These are phyloP conservation scores for Lordiphosa stackelbergi DNA, from an alignment of 1,140 invertebrate genomes.

Conservation along the genomic window DNA sequence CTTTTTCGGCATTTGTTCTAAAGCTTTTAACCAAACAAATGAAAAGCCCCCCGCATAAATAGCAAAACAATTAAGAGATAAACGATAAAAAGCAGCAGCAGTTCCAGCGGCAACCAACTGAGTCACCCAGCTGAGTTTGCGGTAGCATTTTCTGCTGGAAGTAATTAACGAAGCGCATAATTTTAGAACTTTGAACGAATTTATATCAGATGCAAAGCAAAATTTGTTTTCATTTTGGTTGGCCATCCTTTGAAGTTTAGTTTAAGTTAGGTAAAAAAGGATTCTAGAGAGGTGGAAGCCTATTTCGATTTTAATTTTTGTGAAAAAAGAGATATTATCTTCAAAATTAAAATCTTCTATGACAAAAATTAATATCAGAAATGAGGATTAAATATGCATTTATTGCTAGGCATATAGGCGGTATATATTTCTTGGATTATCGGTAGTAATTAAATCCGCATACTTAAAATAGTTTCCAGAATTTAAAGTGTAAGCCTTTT, in stretches of 20 bases:
- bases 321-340: too few species aligned
- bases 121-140: background rate
- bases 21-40: conserved; percentile 58
- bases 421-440: too few species aligned
- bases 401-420: too few species aligned
- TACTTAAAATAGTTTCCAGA: too few species aligned
- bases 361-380: too few species aligned
- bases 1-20: conserved; percentile 22
- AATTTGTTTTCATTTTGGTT: conserved; percentile 18
- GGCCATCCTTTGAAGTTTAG: conserved; percentile 10
- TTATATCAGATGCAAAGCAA: conserved; percentile 60
- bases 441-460: too few species aligned
- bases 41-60: conserved; percentile 64
- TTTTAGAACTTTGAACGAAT: conserved; percentile 41
- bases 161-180: conserved; percentile 47
- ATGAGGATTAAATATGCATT: too few species aligned
- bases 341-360: too few species aligned
- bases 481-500: too few species aligned
- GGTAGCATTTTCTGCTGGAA: conserved; percentile 24
- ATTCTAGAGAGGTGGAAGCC: too few species aligned
- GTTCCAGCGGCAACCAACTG: conserved; percentile 14
- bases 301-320: too few species aligned
- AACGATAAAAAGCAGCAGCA: conserved; percentile 46
- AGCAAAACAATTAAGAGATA: conserved; percentile 69
- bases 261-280: too few species aligned